phyloP scores from a whole-genome alignment of 2,888 invertebrate species.

The Calephelis perditalis region DNA sequence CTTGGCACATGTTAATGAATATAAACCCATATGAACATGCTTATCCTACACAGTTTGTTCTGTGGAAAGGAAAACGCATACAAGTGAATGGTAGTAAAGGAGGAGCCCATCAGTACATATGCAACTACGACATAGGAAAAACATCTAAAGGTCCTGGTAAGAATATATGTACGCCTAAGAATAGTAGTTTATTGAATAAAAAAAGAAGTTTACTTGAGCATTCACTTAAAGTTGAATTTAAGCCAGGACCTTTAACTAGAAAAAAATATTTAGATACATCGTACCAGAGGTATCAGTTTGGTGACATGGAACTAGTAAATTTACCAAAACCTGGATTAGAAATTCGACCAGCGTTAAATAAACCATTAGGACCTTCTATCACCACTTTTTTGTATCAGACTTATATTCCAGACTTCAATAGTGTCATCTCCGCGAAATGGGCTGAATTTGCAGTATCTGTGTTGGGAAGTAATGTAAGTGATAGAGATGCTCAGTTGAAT shows the following conservation, averaged over 20 bases:
- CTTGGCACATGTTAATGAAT: constrained; percentile 67
- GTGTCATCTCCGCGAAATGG: constrained; percentile 64
- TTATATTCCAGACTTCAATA: constrained; percentile 48
- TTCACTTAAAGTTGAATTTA: constrained; percentile 64
- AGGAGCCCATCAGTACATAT: constrained; percentile 53
- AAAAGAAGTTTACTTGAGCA: constrained; percentile 47
- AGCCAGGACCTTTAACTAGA: constrained; percentile 75
- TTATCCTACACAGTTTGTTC: constrained; percentile 50
- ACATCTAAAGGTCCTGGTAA: constrained; percentile 30
- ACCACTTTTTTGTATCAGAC: constrained; percentile 54
- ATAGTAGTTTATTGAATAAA: constrained; percentile 27
- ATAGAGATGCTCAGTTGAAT: constrained; percentile 37
- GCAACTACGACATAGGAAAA: constrained; percentile 44
- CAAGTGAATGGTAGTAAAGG: constrained; percentile 58
- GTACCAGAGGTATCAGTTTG: constrained; percentile 59
- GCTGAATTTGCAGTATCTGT: constrained; percentile 77
- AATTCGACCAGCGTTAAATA: constrained; percentile 65
- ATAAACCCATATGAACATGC: constrained; percentile 51
- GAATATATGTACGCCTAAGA: constrained; percentile 29
- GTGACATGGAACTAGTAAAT: constrained; percentile 59
- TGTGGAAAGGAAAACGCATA: constrained; percentile 55
- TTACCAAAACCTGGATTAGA: constrained; percentile 73
- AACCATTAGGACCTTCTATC: constrained; percentile 59
- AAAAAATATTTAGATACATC: constrained; percentile 66
- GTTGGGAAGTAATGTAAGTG: constrained; percentile 48